These are phyloP conservation scores for Embiotoca jacksoni DNA, from an alignment of 2,113 vertebrate genomes.

Conservation along the genomic window DNA sequence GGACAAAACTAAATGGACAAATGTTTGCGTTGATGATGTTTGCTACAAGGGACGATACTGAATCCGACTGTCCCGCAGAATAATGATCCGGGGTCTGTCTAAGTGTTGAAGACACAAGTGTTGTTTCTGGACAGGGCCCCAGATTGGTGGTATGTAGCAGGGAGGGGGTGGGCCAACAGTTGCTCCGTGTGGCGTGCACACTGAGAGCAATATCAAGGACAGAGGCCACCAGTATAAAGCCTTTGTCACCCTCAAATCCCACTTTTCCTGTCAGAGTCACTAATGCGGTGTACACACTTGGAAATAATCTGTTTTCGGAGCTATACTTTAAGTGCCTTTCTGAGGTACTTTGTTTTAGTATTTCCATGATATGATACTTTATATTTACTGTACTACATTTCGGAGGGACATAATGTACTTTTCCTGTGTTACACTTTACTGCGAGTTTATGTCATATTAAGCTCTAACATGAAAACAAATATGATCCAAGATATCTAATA, in stretches of 20 bases:
- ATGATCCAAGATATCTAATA: slow-evolving; percentile 19
- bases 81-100: slow-evolving; percentile 36
- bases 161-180: slow-evolving; percentile 71
- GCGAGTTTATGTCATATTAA: slow-evolving; percentile 1
- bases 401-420: neutral
- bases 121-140: slow-evolving; percentile 74
- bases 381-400: neutral
- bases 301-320: neutral
- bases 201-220: slow-evolving; percentile 77
- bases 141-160: slow-evolving; percentile 70
- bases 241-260: slow-evolving; percentile 51
- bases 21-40: neutral
- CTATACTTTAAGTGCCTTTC: neutral
- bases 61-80: slow-evolving; percentile 8
- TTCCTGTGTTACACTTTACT: neutral
- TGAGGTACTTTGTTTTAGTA: neutral
- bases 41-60: neutral
- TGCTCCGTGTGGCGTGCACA: slow-evolving; percentile 74
- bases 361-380: neutral
- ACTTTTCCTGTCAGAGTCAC: slow-evolving; percentile 29
- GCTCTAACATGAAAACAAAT: slow-evolving; percentile 18
- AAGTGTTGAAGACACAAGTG: slow-evolving; percentile 73
- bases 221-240: slow-evolving; percentile 63
- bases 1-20: neutral
- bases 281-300: slow-evolving; percentile 2